Evolutionary conservation across 2,888 invertebrate genomes (phyloP).

Genomic region (Listrodromus nycthemerus): DNA sequence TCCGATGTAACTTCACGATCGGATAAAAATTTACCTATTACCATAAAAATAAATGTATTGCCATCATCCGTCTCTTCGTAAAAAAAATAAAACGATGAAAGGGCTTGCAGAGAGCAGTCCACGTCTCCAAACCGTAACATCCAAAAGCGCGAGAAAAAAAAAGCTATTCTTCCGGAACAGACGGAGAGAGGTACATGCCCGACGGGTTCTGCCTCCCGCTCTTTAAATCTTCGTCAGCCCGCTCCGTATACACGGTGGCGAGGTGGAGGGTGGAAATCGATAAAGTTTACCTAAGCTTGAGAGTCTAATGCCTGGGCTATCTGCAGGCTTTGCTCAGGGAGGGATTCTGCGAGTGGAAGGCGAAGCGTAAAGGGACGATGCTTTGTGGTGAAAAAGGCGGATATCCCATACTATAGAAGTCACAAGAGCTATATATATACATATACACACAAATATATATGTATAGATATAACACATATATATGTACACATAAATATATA

Average conservation of each 20-base stretch:
- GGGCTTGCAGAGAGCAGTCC: background rate
- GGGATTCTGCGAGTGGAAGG: slow-evolving; percentile 1
- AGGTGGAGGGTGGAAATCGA: slow-evolving; percentile 36
- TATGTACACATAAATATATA: background rate
- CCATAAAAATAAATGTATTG: too few relatives aligned
- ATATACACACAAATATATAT: background rate
- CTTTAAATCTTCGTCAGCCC: slow-evolving; percentile 50
- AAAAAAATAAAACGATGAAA: background rate
- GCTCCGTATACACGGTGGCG: background rate
- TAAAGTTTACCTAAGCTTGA: slow-evolving; percentile 57
- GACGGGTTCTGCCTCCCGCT: slow-evolving; percentile 14
- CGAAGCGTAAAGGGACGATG: slow-evolving; percentile 30
- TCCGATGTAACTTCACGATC: too few relatives aligned
- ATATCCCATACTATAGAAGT: slow-evolving; percentile 50
- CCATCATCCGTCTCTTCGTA: background rate
- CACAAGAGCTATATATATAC: slow-evolving; percentile 36
- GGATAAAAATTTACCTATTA: too few relatives aligned
- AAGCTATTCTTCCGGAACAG: slow-evolving; percentile 3
- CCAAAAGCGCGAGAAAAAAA: background rate
- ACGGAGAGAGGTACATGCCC: slow-evolving; percentile 29
- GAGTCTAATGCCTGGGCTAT: slow-evolving; percentile 56
- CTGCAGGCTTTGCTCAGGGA: slow-evolving; percentile 21
- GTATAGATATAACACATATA: slow-evolving; percentile 3
- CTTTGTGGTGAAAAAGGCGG: slow-evolving; percentile 59
- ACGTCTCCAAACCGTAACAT: background rate